These are phyloP conservation scores for Diabrotica undecimpunctata DNA, from an alignment of 1,140 invertebrate species.

Conservation along the genomic window DNA sequence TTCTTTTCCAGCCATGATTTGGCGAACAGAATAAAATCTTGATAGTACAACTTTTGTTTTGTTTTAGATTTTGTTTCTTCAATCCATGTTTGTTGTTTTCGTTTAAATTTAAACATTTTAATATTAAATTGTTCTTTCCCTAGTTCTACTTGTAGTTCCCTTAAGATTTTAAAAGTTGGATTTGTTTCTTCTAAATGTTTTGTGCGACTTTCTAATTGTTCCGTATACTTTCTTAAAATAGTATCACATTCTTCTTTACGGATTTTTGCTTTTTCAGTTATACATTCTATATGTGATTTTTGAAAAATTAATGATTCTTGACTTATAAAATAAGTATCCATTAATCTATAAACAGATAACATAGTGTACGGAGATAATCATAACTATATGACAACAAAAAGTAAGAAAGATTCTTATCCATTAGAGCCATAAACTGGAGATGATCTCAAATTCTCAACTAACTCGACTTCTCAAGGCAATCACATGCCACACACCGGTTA, in stretches of 20 bases:
- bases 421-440: too few species aligned
- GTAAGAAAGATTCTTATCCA: too few species aligned
- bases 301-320: conserved; percentile 5
- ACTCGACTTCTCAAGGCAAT: too few species aligned
- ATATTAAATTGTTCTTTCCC: conserved; percentile 6
- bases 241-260: conserved; percentile 6
- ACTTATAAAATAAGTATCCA: background rate
- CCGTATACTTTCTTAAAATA: background rate
- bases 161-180: conserved; percentile 14
- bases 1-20: conserved; percentile 10
- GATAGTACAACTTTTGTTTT: conserved; percentile 8
- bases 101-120: background rate
- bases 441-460: too few species aligned
- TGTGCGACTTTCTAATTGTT: background rate
- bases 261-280: conserved; percentile 4
- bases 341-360: background rate
- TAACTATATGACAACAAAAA: too few species aligned
- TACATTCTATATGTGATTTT: background rate
- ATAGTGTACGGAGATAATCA: too few species aligned
- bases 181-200: conserved; percentile 9
- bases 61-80: conserved; percentile 1
- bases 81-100: background rate
- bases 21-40: conserved; percentile 7
- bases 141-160: conserved; percentile 6
- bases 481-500: too few species aligned